A percentile compares a stretch with the other conserved stretches of the same genome.
Evolutionary conservation across 2,888 invertebrate genomes (phyloP).

Genomic region (Ganaspis brasiliensis): DNA sequence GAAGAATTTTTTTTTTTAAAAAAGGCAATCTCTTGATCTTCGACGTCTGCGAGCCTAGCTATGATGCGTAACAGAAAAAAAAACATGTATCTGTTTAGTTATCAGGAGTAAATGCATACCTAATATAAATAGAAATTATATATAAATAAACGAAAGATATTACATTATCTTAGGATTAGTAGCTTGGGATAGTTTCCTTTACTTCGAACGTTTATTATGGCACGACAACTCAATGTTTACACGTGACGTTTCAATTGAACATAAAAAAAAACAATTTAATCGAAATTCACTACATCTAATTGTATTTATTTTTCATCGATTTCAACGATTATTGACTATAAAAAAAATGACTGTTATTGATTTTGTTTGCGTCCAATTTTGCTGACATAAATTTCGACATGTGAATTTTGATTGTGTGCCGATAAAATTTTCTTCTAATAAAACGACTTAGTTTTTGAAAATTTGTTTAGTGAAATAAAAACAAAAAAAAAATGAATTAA

Average conservation of each 20-base stretch:
- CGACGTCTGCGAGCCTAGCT: conserved; percentile 69
- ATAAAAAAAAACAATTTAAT: conserved; percentile 64
- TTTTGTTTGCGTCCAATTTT: conserved; percentile 54
- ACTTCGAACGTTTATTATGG: conserved; percentile 65
- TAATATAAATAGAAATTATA: conserved; percentile 79
- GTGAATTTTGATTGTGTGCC: conserved; percentile 40
- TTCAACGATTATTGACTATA: conserved; percentile 61
- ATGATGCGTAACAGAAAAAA: conserved; percentile 68
- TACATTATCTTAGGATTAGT: conserved; percentile 80
- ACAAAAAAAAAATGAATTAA: too few species aligned
- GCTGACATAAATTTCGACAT: conserved; percentile 63
- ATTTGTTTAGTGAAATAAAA: too few species aligned
- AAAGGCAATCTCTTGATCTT: conserved; percentile 76
- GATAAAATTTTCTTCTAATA: not conserved
- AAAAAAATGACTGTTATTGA: conserved; percentile 65
- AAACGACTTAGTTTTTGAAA: too few species aligned
- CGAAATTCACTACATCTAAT: conserved; percentile 72
- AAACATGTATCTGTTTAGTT: conserved; percentile 79
- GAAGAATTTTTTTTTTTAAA: not conserved
- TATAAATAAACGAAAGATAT: conserved; percentile 76
- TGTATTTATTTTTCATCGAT: conserved; percentile 79
- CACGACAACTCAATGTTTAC: conserved; percentile 51
- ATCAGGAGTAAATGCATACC: conserved; percentile 77
- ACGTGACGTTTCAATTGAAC: conserved; percentile 53
- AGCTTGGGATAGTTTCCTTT: conserved; percentile 78